Percentiles rank a stretch among this genome's conserved stretches.
phyloP scores from a whole-genome alignment of 2,888 invertebrate species.

The Neocrepidodera transversa region DNA sequence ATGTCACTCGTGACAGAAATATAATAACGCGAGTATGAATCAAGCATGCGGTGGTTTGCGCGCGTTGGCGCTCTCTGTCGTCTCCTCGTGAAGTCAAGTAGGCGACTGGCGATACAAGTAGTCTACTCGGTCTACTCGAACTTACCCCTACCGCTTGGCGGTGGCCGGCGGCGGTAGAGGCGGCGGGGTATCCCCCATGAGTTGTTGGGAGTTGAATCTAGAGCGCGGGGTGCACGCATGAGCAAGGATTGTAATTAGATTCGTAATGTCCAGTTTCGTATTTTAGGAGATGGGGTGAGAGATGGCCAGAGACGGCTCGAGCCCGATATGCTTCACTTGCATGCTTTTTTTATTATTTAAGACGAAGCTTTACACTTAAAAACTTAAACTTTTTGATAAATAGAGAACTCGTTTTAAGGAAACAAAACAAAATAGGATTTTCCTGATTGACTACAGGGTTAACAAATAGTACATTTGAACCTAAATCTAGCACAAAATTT shows the following conservation, averaged over 20 bases:
- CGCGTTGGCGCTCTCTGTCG: conserved; percentile 39
- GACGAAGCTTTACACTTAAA: too few relatives aligned
- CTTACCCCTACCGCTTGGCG: conserved; percentile 58
- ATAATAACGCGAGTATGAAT: conserved; percentile 26
- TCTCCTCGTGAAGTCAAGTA: conserved; percentile 46
- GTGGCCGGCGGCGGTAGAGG: conserved; percentile 42
- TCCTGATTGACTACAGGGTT: too few relatives aligned
- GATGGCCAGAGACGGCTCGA: conserved; percentile 30
- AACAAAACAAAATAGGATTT: too few relatives aligned
- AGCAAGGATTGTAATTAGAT: conserved; percentile 64
- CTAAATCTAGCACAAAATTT: too few relatives aligned
- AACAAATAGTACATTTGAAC: too few relatives aligned
- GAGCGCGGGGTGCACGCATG: conserved; percentile 59
- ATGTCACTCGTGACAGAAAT: conserved; percentile 16
- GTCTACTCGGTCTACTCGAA: conserved; percentile 47
- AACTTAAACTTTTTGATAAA: too few relatives aligned
- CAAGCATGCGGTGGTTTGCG: conserved; percentile 37
- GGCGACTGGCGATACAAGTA: conserved; percentile 47
- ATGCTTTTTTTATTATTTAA: too few relatives aligned
- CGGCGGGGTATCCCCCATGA: conserved; percentile 50
- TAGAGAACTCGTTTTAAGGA: too few relatives aligned
- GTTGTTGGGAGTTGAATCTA: conserved; percentile 53
- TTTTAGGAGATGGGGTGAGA: conserved; percentile 46
- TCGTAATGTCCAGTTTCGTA: conserved; percentile 63
- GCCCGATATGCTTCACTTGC: background rate